Conservation (phyloP, 2,113 vertebrate species). For the Ginglymostoma cirratum region DNA sequence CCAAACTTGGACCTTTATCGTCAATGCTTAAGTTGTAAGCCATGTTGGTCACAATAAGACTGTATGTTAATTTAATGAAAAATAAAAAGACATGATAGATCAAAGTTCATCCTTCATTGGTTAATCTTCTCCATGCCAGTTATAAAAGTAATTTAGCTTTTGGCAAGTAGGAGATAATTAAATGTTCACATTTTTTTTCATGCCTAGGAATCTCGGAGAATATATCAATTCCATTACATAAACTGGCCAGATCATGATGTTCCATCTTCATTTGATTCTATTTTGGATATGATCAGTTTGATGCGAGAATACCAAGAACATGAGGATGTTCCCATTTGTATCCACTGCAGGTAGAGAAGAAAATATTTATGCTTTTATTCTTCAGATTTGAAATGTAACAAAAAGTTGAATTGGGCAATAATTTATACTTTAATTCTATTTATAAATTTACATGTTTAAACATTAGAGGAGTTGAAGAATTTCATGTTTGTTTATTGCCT, state of each 20-base stretch:
- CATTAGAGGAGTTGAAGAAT: not conserved
- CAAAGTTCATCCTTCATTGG: not conserved
- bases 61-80: not conserved
- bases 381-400: not conserved
- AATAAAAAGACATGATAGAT: not conserved
- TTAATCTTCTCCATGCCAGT: not conserved
- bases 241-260: slow-evolving; percentile 99
- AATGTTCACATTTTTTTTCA: not conserved
- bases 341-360: slow-evolving; percentile 81
- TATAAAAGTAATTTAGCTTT: not conserved
- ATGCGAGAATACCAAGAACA: slow-evolving; percentile 93
- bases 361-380: not conserved
- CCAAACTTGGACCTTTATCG: not conserved
- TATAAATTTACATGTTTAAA: not conserved
- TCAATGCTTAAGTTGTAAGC: not conserved
- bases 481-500: not conserved
- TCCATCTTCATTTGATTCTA: slow-evolving; percentile 94
- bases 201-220: slow-evolving; percentile 74
- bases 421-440: not conserved
- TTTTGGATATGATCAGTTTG: slow-evolving; percentile 93
- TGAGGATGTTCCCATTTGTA: slow-evolving; percentile 89
- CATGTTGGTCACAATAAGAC: not conserved
- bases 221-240: slow-evolving; percentile 95
- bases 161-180: not conserved
- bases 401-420: not conserved